Evolutionary conservation across 2,888 invertebrate species (phyloP).

Genomic region (Caenorhabditis sp.): DNA sequence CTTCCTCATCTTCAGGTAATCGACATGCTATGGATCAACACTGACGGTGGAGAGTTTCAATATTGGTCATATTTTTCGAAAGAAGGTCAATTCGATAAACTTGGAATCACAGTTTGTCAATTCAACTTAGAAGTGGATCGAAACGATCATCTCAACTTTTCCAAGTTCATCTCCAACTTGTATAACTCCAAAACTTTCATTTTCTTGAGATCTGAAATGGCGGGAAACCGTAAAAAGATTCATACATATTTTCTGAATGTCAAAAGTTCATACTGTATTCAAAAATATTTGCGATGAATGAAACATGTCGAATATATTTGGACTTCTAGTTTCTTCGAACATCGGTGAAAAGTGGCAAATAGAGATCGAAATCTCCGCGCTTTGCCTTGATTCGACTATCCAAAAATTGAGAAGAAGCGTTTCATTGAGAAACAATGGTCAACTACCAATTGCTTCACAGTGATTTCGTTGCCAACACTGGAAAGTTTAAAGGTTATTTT

Average conservation of each 20-base stretch:
- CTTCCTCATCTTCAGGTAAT: constrained; percentile 29
- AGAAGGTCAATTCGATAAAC: constrained; percentile 1
- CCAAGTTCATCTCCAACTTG: constrained; percentile 14
- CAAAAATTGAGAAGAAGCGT: constrained; percentile 16
- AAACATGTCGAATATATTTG: constrained; percentile 21
- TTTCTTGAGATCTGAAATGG: constrained; percentile 4
- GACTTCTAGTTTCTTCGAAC: constrained; percentile 21
- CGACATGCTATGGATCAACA: constrained; percentile 40
- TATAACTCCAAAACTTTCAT: neutral
- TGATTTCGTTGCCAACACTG: constrained; percentile 9
- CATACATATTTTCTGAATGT: constrained; percentile 22
- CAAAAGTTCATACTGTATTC: constrained; percentile 19
- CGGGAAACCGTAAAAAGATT: neutral
- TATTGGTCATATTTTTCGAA: constrained; percentile 39
- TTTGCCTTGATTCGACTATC: constrained; percentile 16
- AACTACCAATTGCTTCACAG: constrained; percentile 47
- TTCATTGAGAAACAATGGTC: constrained; percentile 36
- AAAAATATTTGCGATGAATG: constrained; percentile 41
- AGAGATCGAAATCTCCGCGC: constrained; percentile 37
- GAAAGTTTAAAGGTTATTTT: constrained; percentile 26
- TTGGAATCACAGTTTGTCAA: constrained; percentile 36
- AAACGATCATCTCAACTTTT: constrained; percentile 14
- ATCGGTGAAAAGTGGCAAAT: constrained; percentile 19
- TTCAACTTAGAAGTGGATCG: constrained; percentile 27
- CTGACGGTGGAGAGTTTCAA: constrained; percentile 38